phyloP scores from a whole-genome alignment of 2,113 vertebrate genomes.

The Heptranchias perlo region DNA sequence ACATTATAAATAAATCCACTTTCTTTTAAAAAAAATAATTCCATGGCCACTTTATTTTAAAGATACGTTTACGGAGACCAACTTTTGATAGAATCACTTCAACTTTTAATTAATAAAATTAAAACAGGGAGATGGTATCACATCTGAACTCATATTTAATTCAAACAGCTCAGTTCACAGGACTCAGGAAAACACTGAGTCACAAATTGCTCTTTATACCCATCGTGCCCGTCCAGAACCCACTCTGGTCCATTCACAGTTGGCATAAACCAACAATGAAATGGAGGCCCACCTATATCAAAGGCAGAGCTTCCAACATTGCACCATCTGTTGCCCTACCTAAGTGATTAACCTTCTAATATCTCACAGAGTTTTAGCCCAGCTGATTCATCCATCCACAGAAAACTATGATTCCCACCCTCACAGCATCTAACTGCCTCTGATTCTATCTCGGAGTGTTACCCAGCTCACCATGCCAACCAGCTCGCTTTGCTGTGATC shows the following conservation, averaged over 20 bases:
- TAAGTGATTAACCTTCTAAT: too few species aligned
- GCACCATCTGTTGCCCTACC: too few species aligned
- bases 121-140: not conserved
- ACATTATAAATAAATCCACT: not conserved
- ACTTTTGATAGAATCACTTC: not conserved
- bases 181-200: not conserved
- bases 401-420: too few species aligned
- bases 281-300: too few species aligned
- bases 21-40: not conserved
- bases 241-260: not conserved
- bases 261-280: too few species aligned
- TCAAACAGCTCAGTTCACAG: not conserved
- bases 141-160: not conserved
- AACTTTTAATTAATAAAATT: not conserved
- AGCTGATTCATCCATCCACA: too few species aligned
- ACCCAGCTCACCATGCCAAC: too few species aligned
- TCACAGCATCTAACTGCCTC: too few species aligned
- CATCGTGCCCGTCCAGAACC: not conserved
- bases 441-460: too few species aligned
- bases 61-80: not conserved
- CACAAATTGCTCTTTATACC: not conserved
- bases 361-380: too few species aligned
- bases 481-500: too few species aligned
- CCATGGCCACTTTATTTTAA: not conserved
- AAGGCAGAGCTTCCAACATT: too few species aligned